Base-by-base conservation (phyloP, 1,140 invertebrate genomes). In the Schlechtendalia chinensis region DNA sequence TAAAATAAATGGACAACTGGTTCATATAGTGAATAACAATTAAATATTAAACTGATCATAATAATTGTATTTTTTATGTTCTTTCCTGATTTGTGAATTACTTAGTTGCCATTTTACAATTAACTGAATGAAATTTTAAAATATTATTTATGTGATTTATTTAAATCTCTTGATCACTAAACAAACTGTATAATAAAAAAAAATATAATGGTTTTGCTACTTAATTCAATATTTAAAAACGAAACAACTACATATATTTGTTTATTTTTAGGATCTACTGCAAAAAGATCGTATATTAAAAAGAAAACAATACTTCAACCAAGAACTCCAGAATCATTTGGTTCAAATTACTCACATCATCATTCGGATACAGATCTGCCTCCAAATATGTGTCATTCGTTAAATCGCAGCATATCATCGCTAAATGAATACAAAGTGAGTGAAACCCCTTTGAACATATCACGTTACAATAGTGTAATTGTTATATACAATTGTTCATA, bases 401-500 rank as follows among this genome's bases (percentile, higher is more conserved):
- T 82, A 22, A 82, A 83, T 71, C 82, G 91, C 84, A 92, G 91
- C 84, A 91, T 92, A 87, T 90, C 90, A 84, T 92, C 91, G 12
- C 86, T 92, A 82, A 91, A 92, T 84, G 91, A 93, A 83, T 89
- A 91, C 83, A 82, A 82, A 83, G 81, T 83, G 58, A 74, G 63
- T 81, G n/a, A 0, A 65, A 54, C 50, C 5, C 16, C 16, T 14
- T 11, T 29, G n/a, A 61, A 29, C 61, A 45, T 14, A 14, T 29
- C 67, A 50, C 10, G 39, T 50, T 54, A 39, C 4, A 17, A 22
- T 58, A 54, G 0, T 39, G 71, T 47, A n/a, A n/a, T 71, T 45
- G 22, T 32, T 45, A 59, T 59, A n/a, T 77, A 45, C 19, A 24
- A 53, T 65, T 67, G 8, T 56, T 80, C 12, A 67, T 19, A 69